Conservation (phyloP, 2,888 invertebrate genomes). For the Phalera bucephala region DNA sequence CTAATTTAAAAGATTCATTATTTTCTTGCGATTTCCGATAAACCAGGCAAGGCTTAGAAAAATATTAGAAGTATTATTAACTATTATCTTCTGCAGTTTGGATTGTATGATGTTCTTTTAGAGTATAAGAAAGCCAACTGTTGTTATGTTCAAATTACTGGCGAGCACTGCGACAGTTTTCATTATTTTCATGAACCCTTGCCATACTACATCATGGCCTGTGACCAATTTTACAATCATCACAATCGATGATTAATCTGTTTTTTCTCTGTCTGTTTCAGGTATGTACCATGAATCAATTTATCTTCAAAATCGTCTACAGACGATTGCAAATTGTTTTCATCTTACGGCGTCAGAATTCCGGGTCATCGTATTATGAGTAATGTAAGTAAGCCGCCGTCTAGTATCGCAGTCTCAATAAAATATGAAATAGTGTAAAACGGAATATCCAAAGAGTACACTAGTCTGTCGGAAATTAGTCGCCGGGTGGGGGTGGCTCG, state of each 20-base stretch:
- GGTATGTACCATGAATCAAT: slow-evolving; percentile 40
- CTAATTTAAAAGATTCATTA: slow-evolving; percentile 8
- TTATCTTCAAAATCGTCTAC: neutral
- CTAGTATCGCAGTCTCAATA: slow-evolving; percentile 25
- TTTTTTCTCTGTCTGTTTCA: slow-evolving; percentile 35
- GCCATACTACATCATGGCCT: too few relatives aligned
- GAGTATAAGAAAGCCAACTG: too few relatives aligned
- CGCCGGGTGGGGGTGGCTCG: slow-evolving; percentile 56
- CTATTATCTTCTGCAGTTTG: too few relatives aligned
- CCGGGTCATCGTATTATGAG: neutral
- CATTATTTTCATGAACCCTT: too few relatives aligned
- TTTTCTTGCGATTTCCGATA: too few relatives aligned
- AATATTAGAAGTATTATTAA: too few relatives aligned
- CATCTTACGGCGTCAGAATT: neutral
- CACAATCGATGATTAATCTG: too few relatives aligned
- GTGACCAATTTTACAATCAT: too few relatives aligned
- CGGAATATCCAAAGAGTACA: slow-evolving; percentile 42
- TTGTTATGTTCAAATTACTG: too few relatives aligned
- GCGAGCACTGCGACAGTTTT: too few relatives aligned
- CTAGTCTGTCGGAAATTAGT: slow-evolving; percentile 77
- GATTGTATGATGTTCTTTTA: too few relatives aligned
- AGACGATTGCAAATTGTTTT: slow-evolving; percentile 4
- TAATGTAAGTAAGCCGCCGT: neutral
- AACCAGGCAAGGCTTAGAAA: too few relatives aligned
- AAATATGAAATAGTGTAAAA: slow-evolving; percentile 60